Evolutionary conservation across 2,797 vertebrate species (phyloP), one percentile per base, ranked within the genome.

Genomic region (Ceryle rudis): DNA sequence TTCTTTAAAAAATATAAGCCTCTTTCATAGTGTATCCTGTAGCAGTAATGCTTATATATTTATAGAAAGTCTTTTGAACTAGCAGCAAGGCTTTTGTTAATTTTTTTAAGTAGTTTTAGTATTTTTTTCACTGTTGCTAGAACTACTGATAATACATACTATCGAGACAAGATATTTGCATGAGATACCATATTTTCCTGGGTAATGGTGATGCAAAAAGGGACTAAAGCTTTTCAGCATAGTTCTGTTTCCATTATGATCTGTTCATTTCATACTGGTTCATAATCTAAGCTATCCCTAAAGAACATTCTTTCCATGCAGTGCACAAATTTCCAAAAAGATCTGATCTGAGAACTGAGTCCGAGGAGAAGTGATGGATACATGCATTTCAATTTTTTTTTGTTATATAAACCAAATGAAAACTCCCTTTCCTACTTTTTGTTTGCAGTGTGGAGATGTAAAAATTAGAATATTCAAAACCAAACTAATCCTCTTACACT

Each of bases 401-500:
- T 61, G 14, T 41, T 90, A 51, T 8, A 35, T n/a, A 86, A 95
- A 88, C 41, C 69, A 81, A 92, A 89, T 69, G 19, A 94, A 93
- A 86, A 90, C 81, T 75, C 23, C 4, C 16, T 52, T 90, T 94
- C 52, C 52, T 60, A 39, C 14, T 71, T 67, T 60, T 67, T 91
- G 69, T 93, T 94, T 96, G 57, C 37, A 64, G 20, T 42, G 4
- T 61, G 82, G 35, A 71, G 86, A 88, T 67, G 26, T 28, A 79
- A 91, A 95, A 70, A 89, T 90, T 92, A 94, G 35, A 69, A 84
- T 84, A 89, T 86, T 94, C 55, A 85, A 94, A 93, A 84, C 35
- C 42, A 86, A 35, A 60, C 26, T 79, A 95, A 93, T 91, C 90
- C 22, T 93, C 77, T 93, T 94, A 92, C 60, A 55, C 29, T 91